Conservation (phyloP, 2,888 invertebrate species). For the Gymnosoma rotundatum region DNA sequence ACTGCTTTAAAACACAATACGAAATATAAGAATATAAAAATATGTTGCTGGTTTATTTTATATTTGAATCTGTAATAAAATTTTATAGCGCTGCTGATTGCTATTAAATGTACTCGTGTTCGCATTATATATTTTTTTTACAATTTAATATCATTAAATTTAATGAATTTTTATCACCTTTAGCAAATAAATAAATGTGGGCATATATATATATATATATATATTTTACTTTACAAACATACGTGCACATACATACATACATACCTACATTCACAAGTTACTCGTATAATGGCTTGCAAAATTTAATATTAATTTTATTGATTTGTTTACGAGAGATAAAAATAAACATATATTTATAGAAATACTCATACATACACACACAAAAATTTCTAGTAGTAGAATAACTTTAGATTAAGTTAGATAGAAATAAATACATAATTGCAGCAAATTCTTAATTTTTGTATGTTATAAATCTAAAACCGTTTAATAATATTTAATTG, state of each 20-base stretch:
- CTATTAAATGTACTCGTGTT: conserved; percentile 6
- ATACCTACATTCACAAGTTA: not conserved
- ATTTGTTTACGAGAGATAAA: conserved; percentile 51
- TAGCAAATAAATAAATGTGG: conserved; percentile 42
- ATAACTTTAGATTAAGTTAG: conserved; percentile 24
- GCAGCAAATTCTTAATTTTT: conserved; percentile 53
- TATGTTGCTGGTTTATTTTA: conserved; percentile 37
- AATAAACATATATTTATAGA: not conserved
- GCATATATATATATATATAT: too few species aligned
- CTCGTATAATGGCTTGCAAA: conserved; percentile 17
- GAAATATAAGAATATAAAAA: too few species aligned
- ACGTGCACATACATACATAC: not conserved
- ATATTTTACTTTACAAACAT: not conserved
- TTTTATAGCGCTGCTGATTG: conserved; percentile 27
- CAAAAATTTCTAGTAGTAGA: conserved; percentile 38
- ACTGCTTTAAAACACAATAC: too few species aligned
- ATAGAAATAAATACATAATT: conserved; percentile 50
- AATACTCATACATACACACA: conserved; percentile 4
- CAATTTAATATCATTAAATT: conserved; percentile 67
- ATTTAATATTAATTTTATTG: conserved; percentile 64
- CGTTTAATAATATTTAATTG: conserved; percentile 48
- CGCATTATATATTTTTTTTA: conserved; percentile 28
- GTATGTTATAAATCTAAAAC: not conserved
- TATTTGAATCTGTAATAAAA: conserved; percentile 32
- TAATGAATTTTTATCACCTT: conserved; percentile 69